These are phyloP conservation scores for Galeopsomyia nigrocyanea DNA, from an alignment of 2,888 invertebrate species.

Conservation along the genomic window DNA sequence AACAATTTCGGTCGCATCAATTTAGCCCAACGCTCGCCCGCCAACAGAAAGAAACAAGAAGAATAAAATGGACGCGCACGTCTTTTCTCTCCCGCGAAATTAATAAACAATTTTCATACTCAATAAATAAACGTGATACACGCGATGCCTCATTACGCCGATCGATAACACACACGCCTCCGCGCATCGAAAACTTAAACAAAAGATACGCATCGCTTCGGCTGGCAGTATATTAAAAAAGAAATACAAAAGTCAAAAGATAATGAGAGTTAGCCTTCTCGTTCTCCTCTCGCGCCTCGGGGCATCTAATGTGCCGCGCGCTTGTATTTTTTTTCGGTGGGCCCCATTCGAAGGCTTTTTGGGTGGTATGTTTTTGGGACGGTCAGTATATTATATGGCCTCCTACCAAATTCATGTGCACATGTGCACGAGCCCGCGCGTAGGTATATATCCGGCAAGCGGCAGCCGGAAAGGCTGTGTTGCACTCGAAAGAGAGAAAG, in stretches of 20 bases:
- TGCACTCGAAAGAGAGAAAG: slow-evolving; percentile 33
- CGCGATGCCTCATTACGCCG: slow-evolving; percentile 19
- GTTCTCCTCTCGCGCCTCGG: slow-evolving; percentile 37
- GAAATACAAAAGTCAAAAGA: slow-evolving; percentile 10
- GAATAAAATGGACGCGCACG: not conserved
- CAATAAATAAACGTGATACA: slow-evolving; percentile 41
- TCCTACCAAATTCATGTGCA: not conserved
- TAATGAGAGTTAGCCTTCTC: slow-evolving; percentile 45
- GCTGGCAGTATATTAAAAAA: too few relatives aligned
- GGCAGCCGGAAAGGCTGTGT: not conserved
- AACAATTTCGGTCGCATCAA: slow-evolving; percentile 32
- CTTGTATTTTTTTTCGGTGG: slow-evolving; percentile 29
- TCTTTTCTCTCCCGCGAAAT: slow-evolving; percentile 1
- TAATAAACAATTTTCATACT: slow-evolving; percentile 48
- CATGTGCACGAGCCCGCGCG: not conserved
- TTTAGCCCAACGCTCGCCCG: not conserved
- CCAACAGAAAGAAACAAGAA: not conserved
- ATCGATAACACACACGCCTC: not conserved
- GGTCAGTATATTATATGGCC: slow-evolving; percentile 36
- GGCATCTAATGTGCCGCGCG: slow-evolving; percentile 23
- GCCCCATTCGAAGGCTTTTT: not conserved
- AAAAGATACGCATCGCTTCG: slow-evolving; percentile 38
- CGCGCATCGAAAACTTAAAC: slow-evolving; percentile 16
- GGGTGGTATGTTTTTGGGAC: slow-evolving; percentile 43
- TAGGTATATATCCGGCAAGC: not conserved